Evolutionary conservation across 2,113 vertebrate genomes (phyloP).

Genomic region (Microcebus griseorufus): DNA sequence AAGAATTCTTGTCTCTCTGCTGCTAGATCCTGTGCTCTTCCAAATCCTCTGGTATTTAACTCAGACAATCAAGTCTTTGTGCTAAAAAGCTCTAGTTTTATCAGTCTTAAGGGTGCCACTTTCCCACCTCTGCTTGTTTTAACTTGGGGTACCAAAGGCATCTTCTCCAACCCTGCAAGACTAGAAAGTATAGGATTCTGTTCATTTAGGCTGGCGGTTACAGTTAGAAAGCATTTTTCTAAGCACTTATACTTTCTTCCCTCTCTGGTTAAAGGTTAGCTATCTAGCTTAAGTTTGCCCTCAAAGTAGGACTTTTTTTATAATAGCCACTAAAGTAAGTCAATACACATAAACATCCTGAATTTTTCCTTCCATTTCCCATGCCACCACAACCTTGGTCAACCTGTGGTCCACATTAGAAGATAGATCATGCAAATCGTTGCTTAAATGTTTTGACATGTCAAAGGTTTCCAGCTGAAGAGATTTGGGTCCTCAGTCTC

Average conservation of each 20-base stretch:
- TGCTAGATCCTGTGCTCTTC: neutral
- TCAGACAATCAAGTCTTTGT: constrained; percentile 51
- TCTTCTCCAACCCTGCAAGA: neutral
- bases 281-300: neutral
- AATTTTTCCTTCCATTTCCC: constrained; percentile 31
- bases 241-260: neutral
- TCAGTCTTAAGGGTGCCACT: constrained; percentile 21
- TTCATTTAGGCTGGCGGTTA: neutral
- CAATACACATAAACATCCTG: constrained; percentile 41
- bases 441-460: neutral
- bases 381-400: neutral
- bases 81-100: constrained; percentile 12
- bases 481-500: neutral
- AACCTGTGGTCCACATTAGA: neutral
- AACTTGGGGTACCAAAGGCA: constrained; percentile 3
- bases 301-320: neutral
- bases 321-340: constrained; percentile 40
- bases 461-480: neutral
- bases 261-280: neutral
- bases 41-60: constrained; percentile 58
- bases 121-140: constrained; percentile 25
- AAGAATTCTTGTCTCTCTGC: constrained; percentile 23
- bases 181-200: neutral
- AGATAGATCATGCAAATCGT: neutral
- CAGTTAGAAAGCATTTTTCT: constrained; percentile 9